A percentile compares a stretch with the other conserved stretches of the same genome.
phyloP scores from a whole-genome alignment of 2,888 invertebrate species.

The Erynnis tages region DNA sequence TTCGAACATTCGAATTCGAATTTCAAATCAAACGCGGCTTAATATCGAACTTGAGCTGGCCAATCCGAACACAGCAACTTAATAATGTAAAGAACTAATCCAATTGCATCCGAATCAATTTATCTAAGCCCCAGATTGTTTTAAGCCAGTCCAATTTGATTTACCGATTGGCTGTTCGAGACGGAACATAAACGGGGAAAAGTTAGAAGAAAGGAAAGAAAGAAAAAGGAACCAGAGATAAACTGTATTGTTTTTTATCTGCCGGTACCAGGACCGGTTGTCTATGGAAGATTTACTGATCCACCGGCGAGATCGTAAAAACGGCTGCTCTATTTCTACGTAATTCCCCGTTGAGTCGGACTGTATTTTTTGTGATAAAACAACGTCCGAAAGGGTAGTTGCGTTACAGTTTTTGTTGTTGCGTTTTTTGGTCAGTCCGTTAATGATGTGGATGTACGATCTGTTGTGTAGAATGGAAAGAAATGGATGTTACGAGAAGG shows the following conservation, averaged over 20 bases:
- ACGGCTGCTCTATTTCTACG: slow-evolving; percentile 19
- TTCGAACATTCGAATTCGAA: too few species aligned
- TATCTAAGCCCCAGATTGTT: slow-evolving; percentile 12
- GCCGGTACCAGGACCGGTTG: slow-evolving; percentile 26
- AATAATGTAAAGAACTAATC: neutral
- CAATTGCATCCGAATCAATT: neutral
- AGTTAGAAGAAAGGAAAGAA: slow-evolving; percentile 1
- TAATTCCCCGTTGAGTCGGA: slow-evolving; percentile 20
- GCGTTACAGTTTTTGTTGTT: neutral
- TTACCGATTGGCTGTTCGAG: slow-evolving; percentile 22
- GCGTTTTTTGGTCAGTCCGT: too few species aligned
- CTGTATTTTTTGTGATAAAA: slow-evolving; percentile 11
- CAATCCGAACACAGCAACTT: too few species aligned
- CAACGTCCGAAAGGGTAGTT: neutral
- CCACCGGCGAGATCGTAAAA: slow-evolving; percentile 27
- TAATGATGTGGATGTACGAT: too few species aligned
- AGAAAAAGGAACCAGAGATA: slow-evolving; percentile 18
- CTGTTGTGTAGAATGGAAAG: too few species aligned
- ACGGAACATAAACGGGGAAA: slow-evolving; percentile 15
- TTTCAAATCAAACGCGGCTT: too few species aligned
- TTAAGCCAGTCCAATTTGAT: slow-evolving; percentile 24
- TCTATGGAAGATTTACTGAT: slow-evolving; percentile 32
- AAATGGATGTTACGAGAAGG: too few species aligned
- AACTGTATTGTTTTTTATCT: slow-evolving; percentile 29
- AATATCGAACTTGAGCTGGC: too few species aligned